A percentile compares a stretch with the other conserved stretches of the same genome.
Conservation (phyloP, 92 coral and sea anemone genomes). For the Nematostella vectensis region DNA sequence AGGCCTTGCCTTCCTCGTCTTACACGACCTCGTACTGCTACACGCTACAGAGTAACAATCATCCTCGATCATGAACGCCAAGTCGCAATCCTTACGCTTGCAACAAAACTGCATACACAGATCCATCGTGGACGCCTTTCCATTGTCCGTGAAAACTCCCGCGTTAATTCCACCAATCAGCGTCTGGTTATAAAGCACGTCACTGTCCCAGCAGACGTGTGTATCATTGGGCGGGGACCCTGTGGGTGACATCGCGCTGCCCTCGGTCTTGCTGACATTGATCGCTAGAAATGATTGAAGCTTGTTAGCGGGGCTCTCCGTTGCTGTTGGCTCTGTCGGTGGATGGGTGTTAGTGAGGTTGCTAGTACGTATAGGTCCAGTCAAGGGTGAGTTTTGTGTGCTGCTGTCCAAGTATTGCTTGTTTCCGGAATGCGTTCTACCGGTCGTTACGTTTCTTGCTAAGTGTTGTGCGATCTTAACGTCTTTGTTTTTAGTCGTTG, state of each 20-base stretch:
- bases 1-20: constrained; percentile 75
- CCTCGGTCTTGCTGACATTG: not conserved
- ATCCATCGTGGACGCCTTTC: constrained; percentile 81
- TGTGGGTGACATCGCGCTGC: constrained; percentile 3
- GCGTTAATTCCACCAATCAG: constrained; percentile 85
- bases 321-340: no score
- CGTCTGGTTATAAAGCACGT: constrained; percentile 65
- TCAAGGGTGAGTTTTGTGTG: no score
- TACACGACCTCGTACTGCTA: constrained; percentile 58
- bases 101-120: constrained; percentile 95
- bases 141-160: constrained; percentile 90
- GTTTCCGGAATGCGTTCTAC: no score
- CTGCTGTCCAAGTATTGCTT: no score
- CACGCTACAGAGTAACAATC: constrained; percentile 93
- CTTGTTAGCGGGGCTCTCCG: not conserved
- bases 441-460: no score
- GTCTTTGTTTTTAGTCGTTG: no score
- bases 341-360: no score
- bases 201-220: constrained; percentile 84
- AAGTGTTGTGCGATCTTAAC: no score
- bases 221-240: constrained; percentile 18
- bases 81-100: constrained; percentile 72
- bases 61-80: constrained; percentile 91
- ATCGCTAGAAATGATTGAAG: not conserved
- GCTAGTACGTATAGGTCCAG: no score